phyloP scores from a whole-genome alignment of 2,797 vertebrate genomes.

The Chaetodon trifasciatus region DNA sequence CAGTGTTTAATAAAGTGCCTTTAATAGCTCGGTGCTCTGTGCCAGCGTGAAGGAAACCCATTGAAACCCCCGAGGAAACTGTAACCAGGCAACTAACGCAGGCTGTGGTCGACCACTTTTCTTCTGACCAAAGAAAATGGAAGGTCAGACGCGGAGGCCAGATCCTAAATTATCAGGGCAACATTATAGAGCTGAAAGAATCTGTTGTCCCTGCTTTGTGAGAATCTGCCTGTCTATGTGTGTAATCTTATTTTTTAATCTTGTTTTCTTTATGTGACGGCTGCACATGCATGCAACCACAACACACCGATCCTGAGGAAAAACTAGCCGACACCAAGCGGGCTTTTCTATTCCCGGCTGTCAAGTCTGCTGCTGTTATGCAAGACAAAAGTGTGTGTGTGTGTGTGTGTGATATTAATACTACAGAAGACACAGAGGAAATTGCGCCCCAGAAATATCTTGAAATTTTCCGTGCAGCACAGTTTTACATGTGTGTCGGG shows the following conservation, averaged over 20 bases:
- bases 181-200: slow-evolving; percentile 14
- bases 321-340: slow-evolving; percentile 41
- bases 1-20: slow-evolving; percentile 61
- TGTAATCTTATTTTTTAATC: not conserved
- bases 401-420: slow-evolving; percentile 22
- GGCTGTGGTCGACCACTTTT: slow-evolving; percentile 30
- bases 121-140: slow-evolving; percentile 55
- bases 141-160: slow-evolving; percentile 55
- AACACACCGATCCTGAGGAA: slow-evolving; percentile 35
- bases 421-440: slow-evolving; percentile 15
- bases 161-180: slow-evolving; percentile 26
- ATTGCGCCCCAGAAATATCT: slow-evolving; percentile 16
- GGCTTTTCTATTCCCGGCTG: slow-evolving; percentile 43
- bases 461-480: not conserved
- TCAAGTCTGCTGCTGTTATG: slow-evolving; percentile 55
- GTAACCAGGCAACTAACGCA: slow-evolving; percentile 76
- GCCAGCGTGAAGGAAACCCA: slow-evolving; percentile 58
- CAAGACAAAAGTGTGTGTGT: slow-evolving; percentile 35
- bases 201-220: not conserved
- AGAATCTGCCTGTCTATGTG: slow-evolving; percentile 14
- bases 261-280: not conserved
- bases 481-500: not conserved
- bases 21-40: slow-evolving; percentile 52
- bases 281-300: slow-evolving; percentile 12
- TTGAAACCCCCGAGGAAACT: slow-evolving; percentile 57